Evolutionary conservation across 2,888 invertebrate genomes (phyloP).

Genomic region (Eristalis tenax): DNA sequence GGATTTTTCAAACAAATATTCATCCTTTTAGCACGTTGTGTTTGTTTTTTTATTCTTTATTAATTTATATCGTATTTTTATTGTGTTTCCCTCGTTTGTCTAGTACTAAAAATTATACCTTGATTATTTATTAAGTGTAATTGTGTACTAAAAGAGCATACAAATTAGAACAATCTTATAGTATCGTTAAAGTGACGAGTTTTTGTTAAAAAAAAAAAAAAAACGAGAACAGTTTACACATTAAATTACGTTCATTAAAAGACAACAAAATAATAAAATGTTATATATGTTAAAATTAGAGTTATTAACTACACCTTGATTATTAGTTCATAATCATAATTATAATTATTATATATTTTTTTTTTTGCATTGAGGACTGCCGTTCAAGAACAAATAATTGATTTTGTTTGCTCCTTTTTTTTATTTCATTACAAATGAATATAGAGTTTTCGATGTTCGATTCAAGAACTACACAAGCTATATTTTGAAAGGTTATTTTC

Average conservation of each 20-base stretch:
- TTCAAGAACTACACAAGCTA: conserved; percentile 42
- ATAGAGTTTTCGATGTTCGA: conserved; percentile 56
- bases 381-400: conserved; percentile 73
- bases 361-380: conserved; percentile 77
- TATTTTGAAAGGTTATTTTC: background rate
- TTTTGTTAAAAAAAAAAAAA: conserved; percentile 19
- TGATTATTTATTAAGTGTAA: conserved; percentile 47
- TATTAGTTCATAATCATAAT: conserved; percentile 22
- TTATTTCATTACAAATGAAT: conserved; percentile 65
- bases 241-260: conserved; percentile 41
- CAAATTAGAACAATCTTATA: conserved; percentile 37
- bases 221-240: conserved; percentile 26
- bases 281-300: conserved; percentile 22
- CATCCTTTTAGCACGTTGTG: conserved; percentile 65
- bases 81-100: conserved; percentile 20
- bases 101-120: conserved; percentile 40
- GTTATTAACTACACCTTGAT: conserved; percentile 54
- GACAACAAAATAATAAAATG: conserved; percentile 35
- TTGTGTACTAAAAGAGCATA: conserved; percentile 35
- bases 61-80: conserved; percentile 2
- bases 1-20: conserved; percentile 71
- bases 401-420: conserved; percentile 23
- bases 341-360: conserved; percentile 56
- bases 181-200: conserved; percentile 31
- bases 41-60: conserved; percentile 8